Evolutionary conservation across 2,888 invertebrate species (phyloP), one percentile per base, ranked within the genome.

Genomic region (Andrena marginata): DNA sequence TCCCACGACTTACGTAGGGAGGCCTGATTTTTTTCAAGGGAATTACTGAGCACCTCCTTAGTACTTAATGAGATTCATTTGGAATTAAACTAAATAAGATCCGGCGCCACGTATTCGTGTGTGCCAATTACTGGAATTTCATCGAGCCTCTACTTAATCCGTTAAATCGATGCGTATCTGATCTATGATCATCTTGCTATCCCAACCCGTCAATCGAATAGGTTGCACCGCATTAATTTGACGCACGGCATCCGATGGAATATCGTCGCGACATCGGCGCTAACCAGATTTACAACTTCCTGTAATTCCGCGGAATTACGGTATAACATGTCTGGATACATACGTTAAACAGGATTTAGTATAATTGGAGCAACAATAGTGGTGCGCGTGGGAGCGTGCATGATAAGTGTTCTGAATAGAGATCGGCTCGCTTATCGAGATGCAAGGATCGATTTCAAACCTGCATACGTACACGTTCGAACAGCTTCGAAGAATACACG

Each of bases 331-430:
- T 26, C 33, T 33, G 48, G n/a, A 49, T n/a, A 23, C 23, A 59
- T 60, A 68, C 49, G 35, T 68, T 59, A 49, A 74, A 49, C 74
- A 23, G 48, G 33, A 60, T 74, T 74, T 67, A 67, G 33, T 49
- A 59, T 31, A 31, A 31, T 60, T 2, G 60, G 33, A n/a, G n/a
- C 60, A 31, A 60, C 16, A 60, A 60, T 60, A 60, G 60, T 16
- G 56, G 1, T 2, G 23, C 56, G 56, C 56, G 56, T 23, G 56
- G 56, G 23, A 56, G 23, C 56, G 23, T 56, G 23, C 20, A 56
- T 56, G 56, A 56, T 56, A 56, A 56, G 56, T 56, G 56, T 26
- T 3, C 23, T 8, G 56, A 20, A 56, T 56, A 56, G 56, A 26
- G 56, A 56, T 56, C 26, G 56, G 10, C 56, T 1, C 56, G 23